These are phyloP conservation scores for Amphiprion clarkii DNA, from an alignment of 2,797 vertebrate genomes.

Conservation along the genomic window DNA sequence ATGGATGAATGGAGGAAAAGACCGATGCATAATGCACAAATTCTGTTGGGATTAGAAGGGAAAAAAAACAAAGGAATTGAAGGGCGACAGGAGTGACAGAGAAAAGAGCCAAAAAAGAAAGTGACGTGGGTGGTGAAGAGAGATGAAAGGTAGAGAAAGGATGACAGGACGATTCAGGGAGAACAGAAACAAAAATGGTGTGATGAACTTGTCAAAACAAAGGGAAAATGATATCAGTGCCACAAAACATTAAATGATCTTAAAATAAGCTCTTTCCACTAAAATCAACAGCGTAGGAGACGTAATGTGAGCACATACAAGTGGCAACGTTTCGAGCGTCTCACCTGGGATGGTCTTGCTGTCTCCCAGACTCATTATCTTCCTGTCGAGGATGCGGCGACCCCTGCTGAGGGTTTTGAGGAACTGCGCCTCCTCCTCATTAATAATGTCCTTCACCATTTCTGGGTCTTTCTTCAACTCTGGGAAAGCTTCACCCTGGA, in stretches of 20 bases:
- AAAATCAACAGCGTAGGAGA: background rate
- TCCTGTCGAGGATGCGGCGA: conserved; percentile 95
- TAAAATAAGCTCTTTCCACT: background rate
- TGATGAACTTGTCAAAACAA: background rate
- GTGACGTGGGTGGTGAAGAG: conserved; percentile 1
- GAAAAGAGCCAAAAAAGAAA: conserved; percentile 1
- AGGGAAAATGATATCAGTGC: too few relatives aligned
- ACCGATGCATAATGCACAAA: conserved; percentile 6
- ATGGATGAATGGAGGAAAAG: background rate
- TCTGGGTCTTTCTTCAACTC: conserved; percentile 97
- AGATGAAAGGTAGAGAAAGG: background rate
- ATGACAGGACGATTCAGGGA: conserved; percentile 1
- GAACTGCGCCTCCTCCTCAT: conserved; percentile 97
- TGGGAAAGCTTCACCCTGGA: conserved; percentile 95
- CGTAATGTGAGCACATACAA: background rate
- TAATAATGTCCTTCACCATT: conserved; percentile 96
- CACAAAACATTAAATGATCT: background rate
- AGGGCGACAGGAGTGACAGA: background rate
- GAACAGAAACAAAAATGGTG: background rate
- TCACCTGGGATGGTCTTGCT: conserved; percentile 93
- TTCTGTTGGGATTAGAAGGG: conserved; percentile 9
- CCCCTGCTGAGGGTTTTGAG: conserved; percentile 98
- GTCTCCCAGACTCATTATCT: conserved; percentile 94
- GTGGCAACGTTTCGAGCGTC: background rate
- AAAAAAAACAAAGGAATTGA: background rate